Evolutionary conservation across 30 jellyfish, hydroid and myxozoan genomes (phyloP), one percentile per base, ranked within the genome.

Genomic region (Rhopilema esculentum): DNA sequence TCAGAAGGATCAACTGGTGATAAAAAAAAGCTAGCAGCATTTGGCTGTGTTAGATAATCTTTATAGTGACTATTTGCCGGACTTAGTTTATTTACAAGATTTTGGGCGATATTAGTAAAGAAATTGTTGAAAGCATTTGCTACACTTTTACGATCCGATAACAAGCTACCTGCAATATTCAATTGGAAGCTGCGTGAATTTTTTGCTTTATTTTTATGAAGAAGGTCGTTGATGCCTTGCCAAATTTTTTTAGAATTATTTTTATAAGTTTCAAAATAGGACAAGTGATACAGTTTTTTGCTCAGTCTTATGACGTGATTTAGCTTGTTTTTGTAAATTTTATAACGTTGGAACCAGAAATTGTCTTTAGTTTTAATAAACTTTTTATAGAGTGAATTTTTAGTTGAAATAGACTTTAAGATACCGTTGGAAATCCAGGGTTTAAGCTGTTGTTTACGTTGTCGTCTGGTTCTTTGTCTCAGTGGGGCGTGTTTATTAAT

Each of bases 81-180:
- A n/a, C n/a, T n/a, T n/a, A n/a, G n/a, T n/a, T n/a, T n/a, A n/a
- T n/a, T n/a, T n/a, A n/a, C n/a, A n/a, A n/a, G n/a, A n/a, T n/a
- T n/a, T n/a, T n/a, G n/a, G 21, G 92, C 92, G 24, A 83, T 49
- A 49, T 71, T 71, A 28, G 89, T 28, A 51, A 57, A 83, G 52
- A 83, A 69, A 40, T 69, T 71, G 40, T 83, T 83, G 85, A 83
- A 83, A 69, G 52, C 49, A 23, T 83, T 83, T 20, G 92, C 89
- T 21, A 83, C 92, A 16, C 21, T 72, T 83, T 69, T 68, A 19
- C 33, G 92, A 48, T 83, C 57, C 57, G 57, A 40, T 40, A 40
- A 40, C 57, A 40, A 40, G 57, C 57, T 40, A 40, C 57, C 57
- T 40, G 57, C 57, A 40, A 40, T 40, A 40, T 40, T 40, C 57